Base-by-base conservation (phyloP, 1,140 invertebrate genomes). In the Cheumatopsyche charites region DNA sequence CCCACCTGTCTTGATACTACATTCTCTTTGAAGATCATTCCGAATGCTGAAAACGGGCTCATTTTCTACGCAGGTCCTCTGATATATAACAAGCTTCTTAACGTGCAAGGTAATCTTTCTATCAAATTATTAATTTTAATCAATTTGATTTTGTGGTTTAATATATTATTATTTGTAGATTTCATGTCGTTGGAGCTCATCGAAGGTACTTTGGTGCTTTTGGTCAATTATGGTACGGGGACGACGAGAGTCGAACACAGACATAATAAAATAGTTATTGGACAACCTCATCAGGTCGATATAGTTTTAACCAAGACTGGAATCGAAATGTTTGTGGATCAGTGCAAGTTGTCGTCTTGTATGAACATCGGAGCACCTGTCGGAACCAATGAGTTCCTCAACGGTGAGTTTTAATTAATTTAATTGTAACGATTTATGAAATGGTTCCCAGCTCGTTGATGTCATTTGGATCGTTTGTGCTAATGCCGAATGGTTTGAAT, bases 11-110 rank as follows among this genome's bases (percentile, higher is more conserved):
- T 91, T 62, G 90, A 93, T 67, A 91, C 88, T 61, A 89, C 85
- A 77, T 90, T 94, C 43, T 92, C 88, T 63, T 80, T 98, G 4
- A 91, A 95, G 73, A 86, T 98, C 67, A 89, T 90, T 0, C 87
- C 92, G 1, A 86, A 90, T 78, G 83, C 84, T 21, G 88, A 89
- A 17, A 87, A 90, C 81, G 95, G 94, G 13, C 84, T 98, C 0
- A 85, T 98, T 21, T 92, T 98, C 80, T 99, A 98, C 80, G 86
- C 94, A 78, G 97, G 97, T 15, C 97, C 97, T 0, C 85, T 95
- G 68, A 86, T 78, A 71, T 86, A 86, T 62, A 90, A 87, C 77
- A 81, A 84, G 0, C 79, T 88, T 65, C 79, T 90, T 17, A 81
- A 85, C 55, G 83, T 92, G 36, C 85, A 88, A 86, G 87, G 87